Evolutionary conservation across 1,140 invertebrate genomes (phyloP).

Genomic region (Papilio polytes): DNA sequence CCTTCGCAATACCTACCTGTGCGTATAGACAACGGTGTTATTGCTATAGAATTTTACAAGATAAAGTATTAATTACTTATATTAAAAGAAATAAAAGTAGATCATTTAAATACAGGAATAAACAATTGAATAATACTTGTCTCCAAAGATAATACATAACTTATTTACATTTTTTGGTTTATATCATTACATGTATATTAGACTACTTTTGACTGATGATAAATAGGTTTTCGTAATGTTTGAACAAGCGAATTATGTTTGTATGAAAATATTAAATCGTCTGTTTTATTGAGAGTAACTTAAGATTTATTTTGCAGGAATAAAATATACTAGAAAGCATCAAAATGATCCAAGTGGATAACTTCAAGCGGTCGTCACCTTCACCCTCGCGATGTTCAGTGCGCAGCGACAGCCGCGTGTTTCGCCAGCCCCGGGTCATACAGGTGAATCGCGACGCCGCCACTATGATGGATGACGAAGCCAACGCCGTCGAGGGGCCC

Average conservation of each 20-base stretch:
- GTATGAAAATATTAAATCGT: background rate
- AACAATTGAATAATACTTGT: background rate
- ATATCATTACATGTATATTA: no score
- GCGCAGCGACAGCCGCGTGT: conserved; percentile 70
- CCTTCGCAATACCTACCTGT: background rate
- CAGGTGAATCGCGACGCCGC: conserved; percentile 81
- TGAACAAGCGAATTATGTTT: background rate
- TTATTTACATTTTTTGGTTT: background rate
- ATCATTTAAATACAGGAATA: background rate
- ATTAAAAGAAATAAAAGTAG: background rate
- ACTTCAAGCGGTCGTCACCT: conserved; percentile 71
- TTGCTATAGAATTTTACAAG: background rate
- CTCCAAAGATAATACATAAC: background rate
- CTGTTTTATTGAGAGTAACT: background rate
- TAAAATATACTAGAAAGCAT: background rate
- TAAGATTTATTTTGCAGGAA: conserved; percentile 5
- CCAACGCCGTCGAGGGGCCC: conserved; percentile 48
- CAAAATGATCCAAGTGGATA: conserved; percentile 75
- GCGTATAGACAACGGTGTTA: background rate
- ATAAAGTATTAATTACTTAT: background rate
- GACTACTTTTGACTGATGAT: background rate
- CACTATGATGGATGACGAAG: conserved; percentile 80
- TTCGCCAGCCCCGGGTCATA: conserved; percentile 78
- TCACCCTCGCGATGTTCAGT: conserved; percentile 77
- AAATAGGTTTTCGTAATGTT: background rate